Conservation (phyloP, 2,888 invertebrate genomes). For the Volucella inflata region DNA sequence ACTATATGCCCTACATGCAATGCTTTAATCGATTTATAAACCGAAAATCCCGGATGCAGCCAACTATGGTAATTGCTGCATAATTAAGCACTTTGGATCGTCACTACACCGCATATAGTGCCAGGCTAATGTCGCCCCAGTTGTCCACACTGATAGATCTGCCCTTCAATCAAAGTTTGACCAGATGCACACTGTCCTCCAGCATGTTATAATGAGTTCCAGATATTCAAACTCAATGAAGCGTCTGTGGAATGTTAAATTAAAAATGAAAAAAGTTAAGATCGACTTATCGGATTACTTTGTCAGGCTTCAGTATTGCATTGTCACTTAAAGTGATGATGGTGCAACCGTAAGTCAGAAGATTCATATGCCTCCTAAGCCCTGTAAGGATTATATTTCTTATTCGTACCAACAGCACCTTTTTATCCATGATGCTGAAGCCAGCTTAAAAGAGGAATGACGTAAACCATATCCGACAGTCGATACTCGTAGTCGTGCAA, state of each 20-base stretch:
- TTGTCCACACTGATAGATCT: constrained; percentile 26
- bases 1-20: not conserved
- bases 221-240: constrained; percentile 18
- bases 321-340: not conserved
- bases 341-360: not conserved
- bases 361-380: constrained; percentile 7
- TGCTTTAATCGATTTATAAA: constrained; percentile 22
- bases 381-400: not conserved
- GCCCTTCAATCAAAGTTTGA: constrained; percentile 1
- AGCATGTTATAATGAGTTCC: constrained; percentile 3
- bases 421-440: too few relatives aligned
- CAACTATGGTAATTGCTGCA: not conserved
- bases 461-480: not conserved
- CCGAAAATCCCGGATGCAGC: constrained; percentile 4
- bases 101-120: not conserved
- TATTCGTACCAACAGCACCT: too few relatives aligned
- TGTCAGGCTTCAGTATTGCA: not conserved
- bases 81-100: constrained; percentile 1
- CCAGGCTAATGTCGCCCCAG: not conserved
- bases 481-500: not conserved
- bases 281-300: constrained; percentile 15
- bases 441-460: not conserved
- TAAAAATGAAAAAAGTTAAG: not conserved
- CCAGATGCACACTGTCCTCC: not conserved
- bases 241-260: not conserved